These are phyloP conservation scores for Balanococcus diminutus DNA, from an alignment of 2,888 invertebrate species.

Conservation along the genomic window DNA sequence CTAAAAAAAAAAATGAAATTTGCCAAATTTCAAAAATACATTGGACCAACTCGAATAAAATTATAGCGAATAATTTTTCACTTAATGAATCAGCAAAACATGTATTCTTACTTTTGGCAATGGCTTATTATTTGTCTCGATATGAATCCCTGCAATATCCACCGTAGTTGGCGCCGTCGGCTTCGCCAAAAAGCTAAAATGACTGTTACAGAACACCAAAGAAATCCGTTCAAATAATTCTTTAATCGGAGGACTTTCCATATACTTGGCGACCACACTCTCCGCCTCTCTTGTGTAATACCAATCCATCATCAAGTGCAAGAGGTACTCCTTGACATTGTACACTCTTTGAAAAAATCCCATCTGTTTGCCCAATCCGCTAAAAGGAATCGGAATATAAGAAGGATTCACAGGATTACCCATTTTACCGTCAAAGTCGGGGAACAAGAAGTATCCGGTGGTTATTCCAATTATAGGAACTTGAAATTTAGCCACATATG, in stretches of 20 bases:
- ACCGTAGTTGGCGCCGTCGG: not conserved
- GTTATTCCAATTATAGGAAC: not conserved
- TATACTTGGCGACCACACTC: not conserved
- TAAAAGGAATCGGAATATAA: not conserved
- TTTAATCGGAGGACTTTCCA: not conserved
- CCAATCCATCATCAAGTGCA: not conserved
- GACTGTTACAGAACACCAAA: not conserved
- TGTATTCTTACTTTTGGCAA: not conserved
- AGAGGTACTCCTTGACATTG: not conserved
- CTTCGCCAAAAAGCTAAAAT: not conserved
- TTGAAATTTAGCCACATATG: not conserved
- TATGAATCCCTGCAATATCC: not conserved
- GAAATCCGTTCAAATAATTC: not conserved
- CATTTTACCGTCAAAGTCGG: not conserved
- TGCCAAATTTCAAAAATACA: no score
- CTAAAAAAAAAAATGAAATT: no score
- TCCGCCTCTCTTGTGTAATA: not conserved
- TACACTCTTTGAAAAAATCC: not conserved
- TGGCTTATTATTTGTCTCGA: not conserved
- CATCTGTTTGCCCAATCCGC: not conserved
- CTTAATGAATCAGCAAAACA: no score
- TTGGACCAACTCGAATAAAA: no score
- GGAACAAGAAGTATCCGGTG: not conserved
- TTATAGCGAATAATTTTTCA: no score
- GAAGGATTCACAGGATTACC: not conserved